Evolutionary conservation across 2,113 vertebrate species (phyloP), one percentile per base, ranked within the genome.

Genomic region (Meleagris gallopavo): DNA sequence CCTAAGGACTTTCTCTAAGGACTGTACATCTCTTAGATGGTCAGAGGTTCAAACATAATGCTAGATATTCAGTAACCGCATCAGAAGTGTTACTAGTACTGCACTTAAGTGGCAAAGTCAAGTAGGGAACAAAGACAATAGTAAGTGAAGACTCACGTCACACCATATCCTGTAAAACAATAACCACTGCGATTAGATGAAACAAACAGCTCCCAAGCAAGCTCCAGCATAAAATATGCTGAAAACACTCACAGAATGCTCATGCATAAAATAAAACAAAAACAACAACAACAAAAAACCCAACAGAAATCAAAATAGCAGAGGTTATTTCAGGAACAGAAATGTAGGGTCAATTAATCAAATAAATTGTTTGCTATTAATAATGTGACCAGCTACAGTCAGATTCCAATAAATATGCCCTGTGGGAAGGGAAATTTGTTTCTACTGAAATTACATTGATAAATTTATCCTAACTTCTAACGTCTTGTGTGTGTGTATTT

Each of bases 291-390:
- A 48, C 13, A 52, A 25, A 52, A 52, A 27, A 16, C 40, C 40
- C 25, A 73, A 4, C 57, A 86, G 86, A 93, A 79, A 67, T 91
- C 34, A 75, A 90, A 90, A 71, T 27, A 14, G 38, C 25, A 90
- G 55, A 88, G 12, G 18, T 5, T 88, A 71, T 89, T 81, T 78
- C 46, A 74, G 55, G 25, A 87, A 77, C 14, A 86, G 82, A 91
- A 88, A 25, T 40, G 40, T 72, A 83, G 65, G n/a, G 27, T 34
- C 91, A 88, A 95, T 95, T 91, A 94, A 88, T 95, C 79, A 91
- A 86, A 92, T 74, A 72, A 83, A 95, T 95, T 75, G 38, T 78
- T 90, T 72, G 27, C 65, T 91, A 65, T 94, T 96, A 93, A 89
- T 93, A 88, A 94, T 82, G 29, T 90, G 76, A 67, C 69, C 16